These are phyloP conservation scores for Babylonia areolata DNA, from an alignment of 1,140 invertebrate genomes.

Conservation along the genomic window DNA sequence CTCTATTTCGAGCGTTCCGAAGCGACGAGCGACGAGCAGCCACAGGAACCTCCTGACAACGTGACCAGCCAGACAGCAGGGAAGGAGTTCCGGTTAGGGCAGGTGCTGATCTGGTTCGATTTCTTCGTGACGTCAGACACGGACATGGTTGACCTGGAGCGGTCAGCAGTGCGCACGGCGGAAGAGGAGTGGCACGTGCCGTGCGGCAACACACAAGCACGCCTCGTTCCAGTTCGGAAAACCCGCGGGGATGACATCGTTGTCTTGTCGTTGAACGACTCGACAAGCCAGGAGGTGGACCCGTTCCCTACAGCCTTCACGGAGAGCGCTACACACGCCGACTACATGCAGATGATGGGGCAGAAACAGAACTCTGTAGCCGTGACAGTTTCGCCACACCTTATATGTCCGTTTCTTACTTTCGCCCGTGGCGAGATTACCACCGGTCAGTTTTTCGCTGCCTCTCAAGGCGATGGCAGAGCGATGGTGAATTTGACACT, in stretches of 20 bases:
- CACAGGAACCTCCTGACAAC: background rate
- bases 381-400: conserved; percentile 3
- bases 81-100: background rate
- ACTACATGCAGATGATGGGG: background rate
- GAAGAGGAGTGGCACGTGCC: conserved; percentile 21
- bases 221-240: background rate
- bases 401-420: conserved; percentile 5
- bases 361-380: background rate
- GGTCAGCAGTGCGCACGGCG: background rate
- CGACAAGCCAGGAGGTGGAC: background rate
- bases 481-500: background rate
- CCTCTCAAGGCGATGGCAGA: background rate
- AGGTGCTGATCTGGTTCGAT: conserved; percentile 19
- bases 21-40: no score
- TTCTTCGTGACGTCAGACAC: conserved; percentile 17
- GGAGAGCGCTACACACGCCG: background rate
- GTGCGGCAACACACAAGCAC: background rate
- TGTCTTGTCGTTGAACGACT: background rate
- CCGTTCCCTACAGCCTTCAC: background rate
- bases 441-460: background rate
- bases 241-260: background rate
- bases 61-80: background rate
- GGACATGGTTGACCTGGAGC: conserved; percentile 14
- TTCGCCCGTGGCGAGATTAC: background rate
- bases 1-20: background rate